phyloP scores from a whole-genome alignment of 2,888 invertebrate genomes.

The Agrotis puta region DNA sequence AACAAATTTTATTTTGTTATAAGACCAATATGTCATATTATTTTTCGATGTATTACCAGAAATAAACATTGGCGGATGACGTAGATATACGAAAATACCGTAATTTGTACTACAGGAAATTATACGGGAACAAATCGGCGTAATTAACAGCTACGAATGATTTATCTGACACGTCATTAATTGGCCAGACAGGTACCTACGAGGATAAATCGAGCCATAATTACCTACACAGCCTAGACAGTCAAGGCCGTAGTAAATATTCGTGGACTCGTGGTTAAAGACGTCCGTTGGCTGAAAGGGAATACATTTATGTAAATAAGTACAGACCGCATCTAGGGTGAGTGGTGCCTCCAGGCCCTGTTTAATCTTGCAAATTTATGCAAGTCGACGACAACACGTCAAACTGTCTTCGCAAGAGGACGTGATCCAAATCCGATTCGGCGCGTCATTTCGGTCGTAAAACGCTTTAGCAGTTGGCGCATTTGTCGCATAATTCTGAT shows the following conservation, averaged over 20 bases:
- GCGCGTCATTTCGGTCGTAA: conserved; percentile 86
- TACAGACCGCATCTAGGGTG: conserved; percentile 76
- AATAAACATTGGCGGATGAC: neutral
- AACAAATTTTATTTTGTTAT: neutral
- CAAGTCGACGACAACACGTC: conserved; percentile 88
- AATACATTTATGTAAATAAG: conserved; percentile 86
- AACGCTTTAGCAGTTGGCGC: conserved; percentile 88
- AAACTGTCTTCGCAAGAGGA: conserved; percentile 87
- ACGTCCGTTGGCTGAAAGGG: conserved; percentile 72
- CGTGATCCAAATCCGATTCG: conserved; percentile 89
- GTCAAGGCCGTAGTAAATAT: conserved; percentile 66
- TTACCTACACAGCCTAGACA: conserved; percentile 19
- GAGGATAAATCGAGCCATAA: conserved; percentile 2
- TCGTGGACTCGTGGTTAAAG: conserved; percentile 65
- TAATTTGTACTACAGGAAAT: conserved; percentile 19
- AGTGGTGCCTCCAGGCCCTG: conserved; percentile 73
- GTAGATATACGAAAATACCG: conserved; percentile 1
- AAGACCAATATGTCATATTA: conserved; percentile 2
- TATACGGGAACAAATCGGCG: conserved; percentile 42
- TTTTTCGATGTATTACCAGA: conserved; percentile 1
- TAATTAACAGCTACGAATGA: conserved; percentile 52
- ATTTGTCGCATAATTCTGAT: conserved; percentile 86
- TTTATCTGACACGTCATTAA: conserved; percentile 52
- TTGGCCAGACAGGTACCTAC: conserved; percentile 27
- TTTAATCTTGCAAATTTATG: conserved; percentile 90